Evolutionary conservation across 1,140 invertebrate genomes (phyloP).

Genomic region (Vanessa atalanta): DNA sequence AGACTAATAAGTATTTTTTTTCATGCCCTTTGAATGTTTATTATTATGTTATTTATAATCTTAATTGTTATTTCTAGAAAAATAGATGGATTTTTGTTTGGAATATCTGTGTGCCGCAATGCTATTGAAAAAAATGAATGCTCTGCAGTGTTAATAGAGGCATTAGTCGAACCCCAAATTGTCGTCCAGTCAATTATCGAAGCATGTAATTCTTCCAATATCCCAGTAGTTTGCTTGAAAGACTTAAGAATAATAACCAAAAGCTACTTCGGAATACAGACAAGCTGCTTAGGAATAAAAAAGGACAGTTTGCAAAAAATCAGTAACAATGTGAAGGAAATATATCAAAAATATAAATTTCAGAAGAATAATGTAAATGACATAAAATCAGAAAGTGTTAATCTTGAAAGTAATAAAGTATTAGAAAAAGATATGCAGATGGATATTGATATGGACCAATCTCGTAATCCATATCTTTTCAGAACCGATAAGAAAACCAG

Average conservation of each 20-base stretch:
- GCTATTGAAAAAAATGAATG: conserved; percentile 46
- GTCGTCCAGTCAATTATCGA: conserved; percentile 63
- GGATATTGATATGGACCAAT: conserved; percentile 27
- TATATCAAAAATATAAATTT: conserved; percentile 42
- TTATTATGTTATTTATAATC: background rate
- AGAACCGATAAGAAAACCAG: conserved; percentile 60
- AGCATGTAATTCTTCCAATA: conserved; percentile 41
- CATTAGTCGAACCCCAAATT: conserved; percentile 55
- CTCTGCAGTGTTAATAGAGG: conserved; percentile 59
- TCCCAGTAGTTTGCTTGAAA: conserved; percentile 58
- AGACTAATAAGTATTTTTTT: conserved; percentile 20
- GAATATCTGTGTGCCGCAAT: conserved; percentile 52
- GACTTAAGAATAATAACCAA: conserved; percentile 47
- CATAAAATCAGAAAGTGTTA: conserved; percentile 17
- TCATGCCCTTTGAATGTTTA: background rate
- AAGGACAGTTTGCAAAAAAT: conserved; percentile 44
- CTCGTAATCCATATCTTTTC: conserved; percentile 51
- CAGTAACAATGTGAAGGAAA: conserved; percentile 40
- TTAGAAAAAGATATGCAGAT: conserved; percentile 22
- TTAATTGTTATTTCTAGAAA: conserved; percentile 54
- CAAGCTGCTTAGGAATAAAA: conserved; percentile 63
- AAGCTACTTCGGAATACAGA: conserved; percentile 60
- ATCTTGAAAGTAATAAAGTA: conserved; percentile 21
- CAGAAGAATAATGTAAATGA: background rate
- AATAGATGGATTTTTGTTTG: conserved; percentile 63